Evolutionary conservation across 2,888 invertebrate genomes (phyloP), one percentile per base, ranked within the genome.

Genomic region (Sarcophaga variegata): DNA sequence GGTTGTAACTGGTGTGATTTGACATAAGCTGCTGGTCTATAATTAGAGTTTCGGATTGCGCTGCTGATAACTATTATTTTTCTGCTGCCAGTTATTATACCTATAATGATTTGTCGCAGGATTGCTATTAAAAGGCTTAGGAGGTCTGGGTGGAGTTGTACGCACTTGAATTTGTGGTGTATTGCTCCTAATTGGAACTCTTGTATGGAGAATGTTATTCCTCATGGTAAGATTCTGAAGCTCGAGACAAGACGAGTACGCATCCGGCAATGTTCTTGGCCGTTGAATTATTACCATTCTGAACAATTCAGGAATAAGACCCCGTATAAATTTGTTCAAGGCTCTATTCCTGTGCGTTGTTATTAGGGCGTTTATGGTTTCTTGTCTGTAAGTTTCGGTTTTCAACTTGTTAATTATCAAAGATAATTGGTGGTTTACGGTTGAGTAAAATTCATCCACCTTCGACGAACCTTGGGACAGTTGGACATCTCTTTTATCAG

Each of bases 391-490:
- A 49, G 49, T 49, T 49, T 49, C 49, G 49, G 49, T 75, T 77
- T 89, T 88, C 5, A 89, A 22, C 49, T 89, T 88, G 20, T 88
- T 88, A 3, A 88, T 83, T 37, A 88, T 84, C 10, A 88, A 63
- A 0, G 81, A 88, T 17, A 88, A 37, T 75, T 88, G 87, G 63
- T 87, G 87, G 59, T 88, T 89, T 5, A 88, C 84, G 12, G 37
- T 82, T 1, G 88, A 86, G 63, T 86, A 87, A 27, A 87, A 85
- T 25, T 82, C 67, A 54, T 85, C 85, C 11, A 88, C 10, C 10
- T 45, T 75, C 10, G 27, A n/a, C 5, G 60, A 49, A 12, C 60
- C 37, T 37, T 84, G 85, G 3, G 20, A 17, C 14, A 85, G 47
- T 6, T 64, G 77, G 0, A 88, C 54, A 47, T 89, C 88, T 49